phyloP scores from a whole-genome alignment of 2,888 invertebrate genomes.

The Oxytorus armatus region DNA sequence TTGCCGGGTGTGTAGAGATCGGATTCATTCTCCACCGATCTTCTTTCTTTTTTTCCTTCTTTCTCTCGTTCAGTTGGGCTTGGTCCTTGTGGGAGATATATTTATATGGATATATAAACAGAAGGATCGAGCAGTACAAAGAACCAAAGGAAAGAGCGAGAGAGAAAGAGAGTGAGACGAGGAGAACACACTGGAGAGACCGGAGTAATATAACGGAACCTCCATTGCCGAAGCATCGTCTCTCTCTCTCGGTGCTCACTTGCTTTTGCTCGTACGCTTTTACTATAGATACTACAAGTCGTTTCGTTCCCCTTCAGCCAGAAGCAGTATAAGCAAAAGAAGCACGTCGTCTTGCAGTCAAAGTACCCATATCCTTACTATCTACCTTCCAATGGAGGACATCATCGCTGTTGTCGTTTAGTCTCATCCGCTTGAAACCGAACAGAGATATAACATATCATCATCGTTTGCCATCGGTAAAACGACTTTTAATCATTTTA shows the following conservation, averaged over 20 bases:
- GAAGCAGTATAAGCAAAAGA: conserved; percentile 39
- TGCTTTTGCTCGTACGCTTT: conserved; percentile 66
- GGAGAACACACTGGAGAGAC: conserved; percentile 21
- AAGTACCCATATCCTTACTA: conserved; percentile 27
- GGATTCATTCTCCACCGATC: conserved; percentile 34
- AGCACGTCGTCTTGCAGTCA: conserved; percentile 26
- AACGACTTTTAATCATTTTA: no score
- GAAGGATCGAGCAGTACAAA: conserved; percentile 2
- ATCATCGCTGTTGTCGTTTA: conserved; percentile 34
- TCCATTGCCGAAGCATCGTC: conserved; percentile 54
- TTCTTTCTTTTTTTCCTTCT: conserved; percentile 23
- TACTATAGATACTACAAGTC: conserved; percentile 28
- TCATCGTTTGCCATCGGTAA: background rate
- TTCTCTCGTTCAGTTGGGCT: conserved; percentile 72
- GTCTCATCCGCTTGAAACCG: conserved; percentile 26
- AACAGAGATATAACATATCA: no score
- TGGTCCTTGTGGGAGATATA: conserved; percentile 58
- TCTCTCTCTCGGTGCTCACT: conserved; percentile 57
- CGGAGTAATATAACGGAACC: conserved; percentile 62
- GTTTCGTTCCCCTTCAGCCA: conserved; percentile 22
- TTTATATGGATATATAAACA: conserved; percentile 6
- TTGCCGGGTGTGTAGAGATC: conserved; percentile 32
- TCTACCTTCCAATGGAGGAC: conserved; percentile 31
- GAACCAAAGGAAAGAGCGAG: conserved; percentile 2
- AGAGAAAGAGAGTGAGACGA: background rate